phyloP scores from a whole-genome alignment of 2,113 vertebrate species.

The Halcyon senegalensis region DNA sequence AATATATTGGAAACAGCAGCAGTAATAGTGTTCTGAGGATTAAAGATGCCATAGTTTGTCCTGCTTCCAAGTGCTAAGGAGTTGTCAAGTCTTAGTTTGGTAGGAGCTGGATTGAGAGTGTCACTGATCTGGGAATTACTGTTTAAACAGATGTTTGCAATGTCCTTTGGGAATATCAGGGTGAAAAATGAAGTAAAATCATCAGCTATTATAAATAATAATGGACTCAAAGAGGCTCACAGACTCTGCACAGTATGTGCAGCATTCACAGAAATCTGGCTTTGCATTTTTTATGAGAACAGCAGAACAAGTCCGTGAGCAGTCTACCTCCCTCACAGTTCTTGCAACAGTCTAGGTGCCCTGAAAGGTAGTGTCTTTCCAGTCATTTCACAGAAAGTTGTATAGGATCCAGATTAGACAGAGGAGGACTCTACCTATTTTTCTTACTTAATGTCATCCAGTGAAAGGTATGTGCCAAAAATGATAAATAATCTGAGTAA shows the following conservation, averaged over 20 bases:
- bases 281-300: background rate
- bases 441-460: background rate
- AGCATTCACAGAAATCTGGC: background rate
- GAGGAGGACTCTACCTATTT: background rate
- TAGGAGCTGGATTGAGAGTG: background rate
- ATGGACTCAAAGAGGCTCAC: background rate
- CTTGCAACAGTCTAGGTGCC: background rate
- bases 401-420: background rate
- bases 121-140: background rate
- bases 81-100: background rate
- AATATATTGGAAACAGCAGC: background rate
- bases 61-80: background rate
- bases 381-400: background rate
- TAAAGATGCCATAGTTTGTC: background rate
- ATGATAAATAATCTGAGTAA: background rate
- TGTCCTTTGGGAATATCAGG: background rate
- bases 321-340: background rate
- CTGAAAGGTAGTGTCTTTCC: background rate
- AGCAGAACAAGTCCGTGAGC: background rate
- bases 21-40: background rate
- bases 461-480: background rate
- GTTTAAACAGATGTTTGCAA: background rate
- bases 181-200: background rate
- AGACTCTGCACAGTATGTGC: background rate
- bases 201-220: background rate